Evolutionary conservation across 2,888 invertebrate genomes (phyloP), one percentile per base, ranked within the genome.

Genomic region (Pterostichus madidus): DNA sequence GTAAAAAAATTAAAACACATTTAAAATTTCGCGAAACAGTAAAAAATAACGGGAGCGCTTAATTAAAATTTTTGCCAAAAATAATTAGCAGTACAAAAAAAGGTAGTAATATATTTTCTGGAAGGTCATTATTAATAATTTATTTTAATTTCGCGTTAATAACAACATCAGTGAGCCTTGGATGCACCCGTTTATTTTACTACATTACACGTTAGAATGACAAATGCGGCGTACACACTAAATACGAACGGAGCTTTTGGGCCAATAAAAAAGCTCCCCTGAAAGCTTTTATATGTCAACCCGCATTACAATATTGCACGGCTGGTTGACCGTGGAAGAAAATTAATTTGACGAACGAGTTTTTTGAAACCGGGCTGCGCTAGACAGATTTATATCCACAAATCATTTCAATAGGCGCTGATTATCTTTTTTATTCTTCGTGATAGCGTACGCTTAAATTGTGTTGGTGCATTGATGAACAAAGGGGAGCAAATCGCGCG

Each of bases 211-310:
- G 75, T 52, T 52, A 75, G 39, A 52, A 75, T 75, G 75, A 75
- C 75, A 75, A 75, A 75, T 75, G 24, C 75, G 8, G n/a, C n/a
- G 32, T 52, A 52, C 52, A 75, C 52, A 32, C 75, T 52, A 75
- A 75, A 75, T 75, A 75, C 24, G 52, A 49, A 75, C 31, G 32
- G n/a, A 49, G 75, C 52, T 75, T 75, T 75, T 49, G 75, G 46
- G 44, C n/a, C 31, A 75, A 24, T 52, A 31, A 52, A 78, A 78
- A 78, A 78, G 17, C 56, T 53, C 78, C 78, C 39, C 78, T 78
- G 78, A 78, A 78, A 78, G 78, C 78, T 78, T 78, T 78, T 78
- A 78, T 61, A 56, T 61, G 78, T 78, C 78, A 56, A 78, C 78
- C 24, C 76, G 76, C 59, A 78, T 78, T 78, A 61, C 78, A 78